These are phyloP conservation scores for Masticophis lateralis DNA, from an alignment of 2,797 vertebrate genomes.

Conservation along the genomic window DNA sequence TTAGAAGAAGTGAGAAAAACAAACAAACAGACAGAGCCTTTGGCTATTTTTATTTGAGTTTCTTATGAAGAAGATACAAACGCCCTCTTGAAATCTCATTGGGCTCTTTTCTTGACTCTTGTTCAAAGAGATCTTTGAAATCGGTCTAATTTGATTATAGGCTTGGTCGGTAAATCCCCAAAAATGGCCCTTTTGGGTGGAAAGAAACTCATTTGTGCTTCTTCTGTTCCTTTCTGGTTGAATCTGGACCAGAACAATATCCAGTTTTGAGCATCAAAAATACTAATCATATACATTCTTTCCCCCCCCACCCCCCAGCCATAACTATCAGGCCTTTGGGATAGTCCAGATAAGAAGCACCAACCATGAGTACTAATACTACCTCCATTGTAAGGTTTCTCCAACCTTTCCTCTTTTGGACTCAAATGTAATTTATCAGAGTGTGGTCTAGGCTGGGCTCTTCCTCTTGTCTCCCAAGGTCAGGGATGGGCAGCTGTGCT, in stretches of 20 bases:
- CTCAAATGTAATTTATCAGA: neutral
- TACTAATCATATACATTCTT: neutral
- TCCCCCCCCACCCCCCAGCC: accelerated
- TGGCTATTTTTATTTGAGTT: neutral
- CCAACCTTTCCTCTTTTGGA: neutral
- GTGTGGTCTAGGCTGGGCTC: neutral
- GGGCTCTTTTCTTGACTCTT: neutral
- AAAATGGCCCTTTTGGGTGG: neutral
- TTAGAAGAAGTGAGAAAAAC: neutral
- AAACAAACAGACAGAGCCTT: neutral
- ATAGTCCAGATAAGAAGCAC: neutral
- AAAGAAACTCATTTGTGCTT: neutral
- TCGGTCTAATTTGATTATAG: neutral
- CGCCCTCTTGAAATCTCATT: neutral
- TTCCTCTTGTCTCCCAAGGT: neutral
- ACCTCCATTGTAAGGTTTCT: neutral
- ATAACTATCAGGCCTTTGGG: neutral
- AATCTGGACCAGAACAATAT: neutral
- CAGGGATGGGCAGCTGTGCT: neutral
- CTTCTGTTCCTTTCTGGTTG: neutral
- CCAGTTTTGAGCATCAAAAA: neutral
- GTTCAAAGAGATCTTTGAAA: neutral
- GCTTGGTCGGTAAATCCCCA: neutral
- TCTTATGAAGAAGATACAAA: neutral
- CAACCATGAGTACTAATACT: neutral